Evolutionary conservation across 2,797 vertebrate species (phyloP), one percentile per base, ranked within the genome.

Genomic region (Nyctalus aviator): DNA sequence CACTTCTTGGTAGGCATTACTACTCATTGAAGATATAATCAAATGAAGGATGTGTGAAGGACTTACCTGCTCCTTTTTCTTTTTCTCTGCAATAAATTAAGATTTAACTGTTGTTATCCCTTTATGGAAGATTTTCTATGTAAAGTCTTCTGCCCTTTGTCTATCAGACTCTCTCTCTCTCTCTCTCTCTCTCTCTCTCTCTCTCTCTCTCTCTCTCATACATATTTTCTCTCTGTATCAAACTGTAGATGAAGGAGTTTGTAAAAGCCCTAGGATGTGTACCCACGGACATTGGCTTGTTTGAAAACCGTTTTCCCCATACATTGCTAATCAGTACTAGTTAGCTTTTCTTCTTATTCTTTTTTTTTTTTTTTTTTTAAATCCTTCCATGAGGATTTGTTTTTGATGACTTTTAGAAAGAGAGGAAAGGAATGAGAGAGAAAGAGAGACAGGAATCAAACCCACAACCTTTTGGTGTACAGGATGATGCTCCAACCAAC

Each of bases 61-160:
- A 68, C 25, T 68, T 71, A 15, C 10, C 25, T 73, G 5, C 27
- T 73, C 20, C 32, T 81, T 21, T 81, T 17, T 66, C 44, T 93
- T 62, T 84, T 84, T 93, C 82, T 84, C 44, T 90, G n/a, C 5
- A 76, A 15, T 71, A 84, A 75, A 57, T 50, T 27, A 94, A 85
- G 41, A 88, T 41, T 50, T 71, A 91, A 68, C 13, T 88, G 2
- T 68, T 68, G 27, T 41, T 62, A 6, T 13, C 7, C 18, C 11
- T 75, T 77, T 64, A 57, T 62, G 46, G 79, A 68, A 84, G 18
- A 50, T 77, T 87, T 90, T 91, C 48, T 68, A 0, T 7, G 1
- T 17, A 73, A 6, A 48, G 6, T 73, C 55, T n/a, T 77, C 20
- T 87, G 21, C 11, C 44, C 17, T 92, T 66, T 68, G 27, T 50